A percentile compares a stretch with the other conserved stretches of the same genome.
phyloP scores from a whole-genome alignment of 2,888 invertebrate genomes.

The Caenorhabditis sp. region DNA sequence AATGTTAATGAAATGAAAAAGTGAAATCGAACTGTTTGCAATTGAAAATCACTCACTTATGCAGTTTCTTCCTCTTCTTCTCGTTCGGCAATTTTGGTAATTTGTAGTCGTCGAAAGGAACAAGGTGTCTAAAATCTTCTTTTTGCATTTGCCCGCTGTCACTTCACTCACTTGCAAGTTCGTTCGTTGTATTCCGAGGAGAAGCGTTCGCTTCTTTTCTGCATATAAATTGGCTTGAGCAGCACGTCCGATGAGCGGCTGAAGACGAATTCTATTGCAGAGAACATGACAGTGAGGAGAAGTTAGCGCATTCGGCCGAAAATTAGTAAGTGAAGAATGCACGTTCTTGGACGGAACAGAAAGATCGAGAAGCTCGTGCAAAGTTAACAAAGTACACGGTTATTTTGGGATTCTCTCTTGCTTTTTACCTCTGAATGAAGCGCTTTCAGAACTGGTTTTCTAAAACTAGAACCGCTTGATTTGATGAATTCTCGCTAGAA shows the following conservation, averaged over 20 bases:
- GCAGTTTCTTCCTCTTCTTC: constrained; percentile 57
- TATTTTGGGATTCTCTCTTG: background rate
- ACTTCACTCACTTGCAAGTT: constrained; percentile 56
- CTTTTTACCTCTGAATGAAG: constrained; percentile 50
- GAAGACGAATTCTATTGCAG: constrained; percentile 22
- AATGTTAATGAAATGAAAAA: no score
- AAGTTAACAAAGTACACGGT: constrained; percentile 14
- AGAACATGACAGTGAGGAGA: constrained; percentile 20
- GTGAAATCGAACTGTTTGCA: no score
- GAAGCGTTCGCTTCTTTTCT: constrained; percentile 57
- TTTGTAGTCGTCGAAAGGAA: constrained; percentile 55
- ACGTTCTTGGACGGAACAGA: constrained; percentile 33
- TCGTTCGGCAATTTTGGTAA: constrained; percentile 58
- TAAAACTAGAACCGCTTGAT: constrained; percentile 34
- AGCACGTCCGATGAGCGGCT: constrained; percentile 66
- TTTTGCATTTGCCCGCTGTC: background rate
- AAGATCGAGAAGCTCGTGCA: constrained; percentile 42
- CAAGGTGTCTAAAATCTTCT: constrained; percentile 44
- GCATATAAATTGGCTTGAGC: constrained; percentile 66
- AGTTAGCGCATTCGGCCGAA: constrained; percentile 40
- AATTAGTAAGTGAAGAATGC: constrained; percentile 39
- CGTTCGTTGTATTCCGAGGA: constrained; percentile 69
- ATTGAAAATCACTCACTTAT: constrained; percentile 41
- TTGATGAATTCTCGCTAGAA: background rate
- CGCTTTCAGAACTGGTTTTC: constrained; percentile 43